phyloP scores from a whole-genome alignment of 2,113 vertebrate species.

The Otocyon megalotis region DNA sequence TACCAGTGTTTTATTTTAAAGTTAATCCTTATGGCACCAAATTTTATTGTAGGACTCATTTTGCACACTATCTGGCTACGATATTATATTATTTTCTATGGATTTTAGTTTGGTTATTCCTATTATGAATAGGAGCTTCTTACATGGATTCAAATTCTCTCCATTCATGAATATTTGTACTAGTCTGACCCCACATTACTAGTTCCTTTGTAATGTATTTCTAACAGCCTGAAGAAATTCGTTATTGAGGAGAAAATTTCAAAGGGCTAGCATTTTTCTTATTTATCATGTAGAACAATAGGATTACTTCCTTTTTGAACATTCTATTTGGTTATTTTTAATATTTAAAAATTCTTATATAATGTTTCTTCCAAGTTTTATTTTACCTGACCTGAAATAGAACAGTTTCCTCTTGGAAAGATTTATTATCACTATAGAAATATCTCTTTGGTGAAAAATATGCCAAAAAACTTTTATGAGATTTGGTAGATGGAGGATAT shows the following conservation, averaged over 20 bases:
- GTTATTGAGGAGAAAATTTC: background rate
- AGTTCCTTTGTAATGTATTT: background rate
- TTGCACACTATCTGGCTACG: background rate
- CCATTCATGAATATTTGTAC: background rate
- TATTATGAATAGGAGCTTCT: background rate
- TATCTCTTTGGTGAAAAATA: background rate
- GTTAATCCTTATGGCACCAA: background rate
- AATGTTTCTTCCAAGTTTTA: background rate
- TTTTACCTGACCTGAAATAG: background rate
- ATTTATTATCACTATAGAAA: background rate
- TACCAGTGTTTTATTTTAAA: constrained; percentile 45
- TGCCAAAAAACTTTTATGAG: background rate
- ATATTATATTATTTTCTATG: background rate
- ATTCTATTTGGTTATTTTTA: background rate
- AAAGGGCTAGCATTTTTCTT: background rate
- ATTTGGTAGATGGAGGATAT: background rate
- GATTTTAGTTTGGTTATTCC: background rate
- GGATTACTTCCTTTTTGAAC: background rate
- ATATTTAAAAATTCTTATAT: background rate
- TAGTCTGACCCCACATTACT: background rate
- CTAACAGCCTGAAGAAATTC: background rate
- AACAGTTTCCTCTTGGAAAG: background rate
- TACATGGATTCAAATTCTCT: background rate
- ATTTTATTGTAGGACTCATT: background rate
- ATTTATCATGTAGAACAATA: background rate